A percentile compares a stretch with the other conserved stretches of the same genome.
Conservation (phyloP, 1,140 invertebrate species). For the Thalassaphorura encarpata region DNA sequence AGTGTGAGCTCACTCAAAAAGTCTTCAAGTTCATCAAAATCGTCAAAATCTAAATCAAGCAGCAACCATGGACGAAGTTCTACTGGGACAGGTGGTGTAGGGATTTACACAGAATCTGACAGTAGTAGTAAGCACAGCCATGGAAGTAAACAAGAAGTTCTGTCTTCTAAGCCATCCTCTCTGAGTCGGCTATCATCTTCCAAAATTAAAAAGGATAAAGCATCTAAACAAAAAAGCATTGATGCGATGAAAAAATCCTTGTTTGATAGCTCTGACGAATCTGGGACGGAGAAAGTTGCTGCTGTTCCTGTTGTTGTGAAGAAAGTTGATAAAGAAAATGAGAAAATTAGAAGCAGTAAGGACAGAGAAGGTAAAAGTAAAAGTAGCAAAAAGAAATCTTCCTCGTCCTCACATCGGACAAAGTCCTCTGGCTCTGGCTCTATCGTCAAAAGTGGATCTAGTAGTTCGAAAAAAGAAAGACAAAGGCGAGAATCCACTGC, state of each 20-base stretch:
- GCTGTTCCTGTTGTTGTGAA: slow-evolving; percentile 7
- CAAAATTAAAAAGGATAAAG: slow-evolving; percentile 21
- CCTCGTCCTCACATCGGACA: slow-evolving; percentile 11
- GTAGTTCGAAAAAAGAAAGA: background rate
- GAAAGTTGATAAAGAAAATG: slow-evolving; percentile 39
- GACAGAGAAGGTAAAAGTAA: slow-evolving; percentile 37
- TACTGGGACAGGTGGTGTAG: too few species aligned
- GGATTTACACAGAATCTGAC: slow-evolving; percentile 28
- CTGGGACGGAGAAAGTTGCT: slow-evolving; percentile 37
- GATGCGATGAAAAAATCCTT: slow-evolving; percentile 18
- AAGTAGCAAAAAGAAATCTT: slow-evolving; percentile 17
- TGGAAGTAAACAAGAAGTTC: slow-evolving; percentile 6
- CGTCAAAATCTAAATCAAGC: too few species aligned
- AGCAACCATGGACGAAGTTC: too few species aligned
- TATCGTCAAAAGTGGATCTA: background rate
- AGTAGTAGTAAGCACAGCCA: slow-evolving; percentile 12
- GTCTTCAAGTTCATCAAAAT: too few species aligned
- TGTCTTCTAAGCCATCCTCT: background rate
- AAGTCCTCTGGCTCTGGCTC: too few species aligned
- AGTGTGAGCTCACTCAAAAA: too few species aligned
- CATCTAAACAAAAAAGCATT: slow-evolving; percentile 23
- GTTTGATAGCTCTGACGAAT: slow-evolving; percentile 27
- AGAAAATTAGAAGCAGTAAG: slow-evolving; percentile 21
- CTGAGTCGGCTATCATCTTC: background rate
- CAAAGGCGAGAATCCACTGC: background rate